A percentile compares a stretch with the other conserved stretches of the same genome.
Conservation (phyloP, 92 coral and sea anemone genomes). For the Pocillopora grandis region DNA sequence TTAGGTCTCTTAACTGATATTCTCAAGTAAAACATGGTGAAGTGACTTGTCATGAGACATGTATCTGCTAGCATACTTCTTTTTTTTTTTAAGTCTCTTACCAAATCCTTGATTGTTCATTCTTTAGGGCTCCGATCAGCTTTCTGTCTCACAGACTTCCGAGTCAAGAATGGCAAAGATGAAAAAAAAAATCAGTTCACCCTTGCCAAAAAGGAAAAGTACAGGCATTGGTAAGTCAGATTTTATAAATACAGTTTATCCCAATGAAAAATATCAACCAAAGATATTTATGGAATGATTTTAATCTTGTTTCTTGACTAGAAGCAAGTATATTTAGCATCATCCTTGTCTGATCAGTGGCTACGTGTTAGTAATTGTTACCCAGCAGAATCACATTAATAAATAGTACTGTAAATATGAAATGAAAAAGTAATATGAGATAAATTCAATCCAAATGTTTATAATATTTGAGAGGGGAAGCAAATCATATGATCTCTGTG, state of each 20-base stretch:
- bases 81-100: not conserved
- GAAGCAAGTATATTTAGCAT: not conserved
- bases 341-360: not conserved
- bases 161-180: constrained; percentile 93
- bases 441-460: not conserved
- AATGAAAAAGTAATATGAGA: not conserved
- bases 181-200: constrained; percentile 96
- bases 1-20: no score
- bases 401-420: not conserved
- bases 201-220: constrained; percentile 73
- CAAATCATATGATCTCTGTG: not conserved
- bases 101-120: not conserved
- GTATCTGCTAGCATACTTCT: not conserved
- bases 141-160: constrained; percentile 63
- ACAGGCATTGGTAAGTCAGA: constrained; percentile 22
- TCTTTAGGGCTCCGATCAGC: constrained; percentile 63
- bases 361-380: not conserved
- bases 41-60: no score
- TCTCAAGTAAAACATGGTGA: no score
- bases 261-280: not conserved
- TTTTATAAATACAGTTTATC: not conserved
- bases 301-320: not conserved
- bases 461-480: not conserved
- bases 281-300: constrained; percentile 8
- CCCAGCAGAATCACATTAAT: no score